Conservation (phyloP, 2,797 vertebrate species). For the Sebastes matsubarae region DNA sequence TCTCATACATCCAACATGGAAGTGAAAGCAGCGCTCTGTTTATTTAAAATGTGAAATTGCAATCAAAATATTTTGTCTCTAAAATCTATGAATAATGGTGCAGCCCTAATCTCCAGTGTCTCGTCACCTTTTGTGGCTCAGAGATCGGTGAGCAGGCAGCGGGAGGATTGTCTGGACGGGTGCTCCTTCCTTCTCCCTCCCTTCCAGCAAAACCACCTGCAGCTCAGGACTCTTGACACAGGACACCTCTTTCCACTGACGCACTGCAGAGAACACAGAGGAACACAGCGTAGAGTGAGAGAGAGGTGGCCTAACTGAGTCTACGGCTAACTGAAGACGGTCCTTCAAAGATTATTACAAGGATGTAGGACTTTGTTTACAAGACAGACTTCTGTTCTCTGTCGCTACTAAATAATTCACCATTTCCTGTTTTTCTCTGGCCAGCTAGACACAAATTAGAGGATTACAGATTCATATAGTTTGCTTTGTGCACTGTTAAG, state of each 20-base stretch:
- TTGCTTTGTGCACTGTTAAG: neutral
- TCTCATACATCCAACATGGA: too few relatives aligned
- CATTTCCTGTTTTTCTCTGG: neutral
- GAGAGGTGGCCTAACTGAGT: neutral
- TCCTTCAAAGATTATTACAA: neutral
- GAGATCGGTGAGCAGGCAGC: slow-evolving; percentile 78
- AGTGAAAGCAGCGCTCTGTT: too few relatives aligned
- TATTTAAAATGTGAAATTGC: too few relatives aligned
- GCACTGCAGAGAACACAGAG: slow-evolving; percentile 64
- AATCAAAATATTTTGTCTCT: too few relatives aligned
- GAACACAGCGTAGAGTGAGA: neutral
- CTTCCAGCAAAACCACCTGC: slow-evolving; percentile 87
- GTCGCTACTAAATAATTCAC: too few relatives aligned
- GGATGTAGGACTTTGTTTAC: neutral
- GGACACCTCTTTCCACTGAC: slow-evolving; percentile 88
- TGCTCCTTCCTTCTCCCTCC: slow-evolving; percentile 83
- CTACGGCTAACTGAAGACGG: neutral
- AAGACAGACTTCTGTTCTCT: neutral
- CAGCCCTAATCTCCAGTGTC: neutral
- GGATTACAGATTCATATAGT: neutral
- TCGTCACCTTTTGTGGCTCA: slow-evolving; percentile 89
- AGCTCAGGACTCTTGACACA: slow-evolving; percentile 84
- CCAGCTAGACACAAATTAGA: neutral
- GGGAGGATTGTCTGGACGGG: slow-evolving; percentile 86
- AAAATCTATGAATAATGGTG: too few relatives aligned